A percentile compares a stretch with the other conserved stretches of the same genome.
Conservation (phyloP, 2,113 vertebrate species). For the Aphyosemion australe region DNA sequence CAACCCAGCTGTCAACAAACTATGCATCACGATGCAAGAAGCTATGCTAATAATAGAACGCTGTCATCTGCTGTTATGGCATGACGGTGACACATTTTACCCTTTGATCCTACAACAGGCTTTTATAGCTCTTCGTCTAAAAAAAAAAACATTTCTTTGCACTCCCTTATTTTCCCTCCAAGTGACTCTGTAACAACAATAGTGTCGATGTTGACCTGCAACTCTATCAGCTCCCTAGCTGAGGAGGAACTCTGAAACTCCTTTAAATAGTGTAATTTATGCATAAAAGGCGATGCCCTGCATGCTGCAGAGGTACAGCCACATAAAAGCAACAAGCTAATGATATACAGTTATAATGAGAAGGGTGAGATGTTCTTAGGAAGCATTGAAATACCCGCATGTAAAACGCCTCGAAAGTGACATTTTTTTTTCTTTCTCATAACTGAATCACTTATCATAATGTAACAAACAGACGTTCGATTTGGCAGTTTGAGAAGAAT, state of each 20-base stretch:
- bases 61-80: slow-evolving; percentile 45
- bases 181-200: slow-evolving; percentile 20
- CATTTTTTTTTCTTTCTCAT: neutral
- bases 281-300: slow-evolving; percentile 7
- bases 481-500: slow-evolving; percentile 47
- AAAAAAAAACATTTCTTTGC: slow-evolving; percentile 10
- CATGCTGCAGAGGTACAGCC: slow-evolving; percentile 6
- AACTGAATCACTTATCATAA: neutral
- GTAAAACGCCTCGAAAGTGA: slow-evolving; percentile 23
- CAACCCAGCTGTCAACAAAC: slow-evolving; percentile 21
- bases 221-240: slow-evolving; percentile 12
- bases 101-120: slow-evolving; percentile 52
- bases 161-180: neutral
- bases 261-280: slow-evolving; percentile 24
- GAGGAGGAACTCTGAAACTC: slow-evolving; percentile 7
- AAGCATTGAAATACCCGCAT: slow-evolving; percentile 18
- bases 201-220: slow-evolving; percentile 33
- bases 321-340: slow-evolving; percentile 22
- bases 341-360: slow-evolving; percentile 24
- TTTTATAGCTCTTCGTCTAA: neutral
- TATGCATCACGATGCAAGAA: slow-evolving; percentile 30
- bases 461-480: slow-evolving; percentile 52
- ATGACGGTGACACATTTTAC: slow-evolving; percentile 52
- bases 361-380: neutral
- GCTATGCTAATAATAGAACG: slow-evolving; percentile 50